Evolutionary conservation across 2,797 vertebrate genomes (phyloP).

Genomic region (Anomalospiza imberbis): DNA sequence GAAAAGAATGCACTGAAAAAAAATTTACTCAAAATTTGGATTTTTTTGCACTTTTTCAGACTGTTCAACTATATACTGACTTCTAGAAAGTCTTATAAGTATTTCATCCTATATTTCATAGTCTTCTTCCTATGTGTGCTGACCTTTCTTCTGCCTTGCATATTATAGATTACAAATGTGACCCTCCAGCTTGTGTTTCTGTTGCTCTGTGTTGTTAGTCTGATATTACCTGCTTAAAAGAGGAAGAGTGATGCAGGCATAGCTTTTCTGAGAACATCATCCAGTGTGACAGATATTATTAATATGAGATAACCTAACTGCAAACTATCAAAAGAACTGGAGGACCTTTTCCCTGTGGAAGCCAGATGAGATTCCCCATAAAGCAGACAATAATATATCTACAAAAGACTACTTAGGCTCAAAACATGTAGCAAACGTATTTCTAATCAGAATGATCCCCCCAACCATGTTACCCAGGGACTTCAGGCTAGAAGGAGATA

Average conservation of each 20-base stretch:
- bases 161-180: neutral
- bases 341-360: neutral
- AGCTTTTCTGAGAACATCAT: neutral
- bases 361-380: neutral
- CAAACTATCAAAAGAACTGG: neutral
- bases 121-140: neutral
- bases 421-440: neutral
- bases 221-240: neutral
- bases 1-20: neutral
- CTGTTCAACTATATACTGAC: neutral
- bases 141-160: neutral
- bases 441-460: neutral
- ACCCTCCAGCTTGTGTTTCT: neutral
- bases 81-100: neutral
- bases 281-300: neutral
- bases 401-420: neutral
- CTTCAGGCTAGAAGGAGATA: neutral
- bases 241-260: neutral
- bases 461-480: neutral
- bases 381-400: neutral
- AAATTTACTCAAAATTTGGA: neutral
- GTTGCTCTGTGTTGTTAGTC: fast-evolving
- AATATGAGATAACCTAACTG: neutral
- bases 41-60: neutral
- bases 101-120: neutral